These are phyloP conservation scores for Girardia tigrina DNA, from an alignment of 2,888 invertebrate genomes.

Conservation along the genomic window DNA sequence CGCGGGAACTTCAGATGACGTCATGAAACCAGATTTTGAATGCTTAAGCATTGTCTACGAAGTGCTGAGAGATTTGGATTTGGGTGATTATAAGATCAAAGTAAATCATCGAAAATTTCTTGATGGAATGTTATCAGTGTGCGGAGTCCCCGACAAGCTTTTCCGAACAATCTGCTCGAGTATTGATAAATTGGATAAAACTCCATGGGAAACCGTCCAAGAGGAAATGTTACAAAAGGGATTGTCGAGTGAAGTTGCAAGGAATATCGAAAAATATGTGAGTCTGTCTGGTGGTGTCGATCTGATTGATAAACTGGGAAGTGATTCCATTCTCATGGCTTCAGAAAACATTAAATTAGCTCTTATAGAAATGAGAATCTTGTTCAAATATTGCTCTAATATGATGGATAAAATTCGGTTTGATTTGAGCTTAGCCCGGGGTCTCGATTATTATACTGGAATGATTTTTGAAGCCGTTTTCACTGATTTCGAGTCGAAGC, in stretches of 20 bases:
- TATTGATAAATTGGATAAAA: conserved; percentile 94
- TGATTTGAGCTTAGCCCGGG: conserved; percentile 88
- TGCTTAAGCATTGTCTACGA: conserved; percentile 86
- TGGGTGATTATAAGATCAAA: conserved; percentile 77
- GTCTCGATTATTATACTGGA: conserved; percentile 96
- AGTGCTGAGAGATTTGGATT: conserved; percentile 65
- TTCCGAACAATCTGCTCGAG: conserved; percentile 88
- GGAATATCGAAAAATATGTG: conserved; percentile 70
- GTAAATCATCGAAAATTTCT: conserved; percentile 81
- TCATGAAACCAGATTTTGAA: conserved; percentile 92
- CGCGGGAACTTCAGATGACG: conserved; percentile 73
- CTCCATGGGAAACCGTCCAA: conserved; percentile 82
- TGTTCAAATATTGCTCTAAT: conserved; percentile 71
- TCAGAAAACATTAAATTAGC: conserved; percentile 44
- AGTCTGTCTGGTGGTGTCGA: conserved; percentile 59
- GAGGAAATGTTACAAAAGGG: conserved; percentile 77
- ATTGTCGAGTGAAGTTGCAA: conserved; percentile 64
- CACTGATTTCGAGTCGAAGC: no score
- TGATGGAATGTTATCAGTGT: conserved; percentile 90
- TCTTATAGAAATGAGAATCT: conserved; percentile 58
- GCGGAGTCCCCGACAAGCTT: conserved; percentile 75
- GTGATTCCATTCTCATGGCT: conserved; percentile 45
- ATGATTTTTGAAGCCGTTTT: conserved; percentile 92
- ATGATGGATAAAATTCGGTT: conserved; percentile 61
- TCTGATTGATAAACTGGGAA: conserved; percentile 61